Conservation (phyloP, 2,888 invertebrate genomes). For the Ophion obscuratus region DNA sequence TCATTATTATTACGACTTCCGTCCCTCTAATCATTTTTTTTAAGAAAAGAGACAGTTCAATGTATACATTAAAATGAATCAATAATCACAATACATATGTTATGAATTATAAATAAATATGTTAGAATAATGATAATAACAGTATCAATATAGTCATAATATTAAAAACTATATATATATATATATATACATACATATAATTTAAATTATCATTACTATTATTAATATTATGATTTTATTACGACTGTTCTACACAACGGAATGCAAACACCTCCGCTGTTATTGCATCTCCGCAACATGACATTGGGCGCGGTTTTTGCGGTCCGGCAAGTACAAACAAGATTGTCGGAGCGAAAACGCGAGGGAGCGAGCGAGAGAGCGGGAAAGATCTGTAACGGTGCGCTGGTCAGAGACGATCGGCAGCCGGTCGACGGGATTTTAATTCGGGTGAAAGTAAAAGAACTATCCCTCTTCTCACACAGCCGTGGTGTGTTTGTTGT, state of each 20-base stretch:
- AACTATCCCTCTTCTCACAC: slow-evolving; percentile 44
- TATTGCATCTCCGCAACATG: slow-evolving; percentile 50
- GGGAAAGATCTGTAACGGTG: slow-evolving; percentile 17
- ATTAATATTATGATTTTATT: no score
- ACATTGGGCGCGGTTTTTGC: slow-evolving; percentile 66
- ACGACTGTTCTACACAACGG: not conserved
- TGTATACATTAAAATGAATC: no score
- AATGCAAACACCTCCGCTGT: slow-evolving; percentile 37
- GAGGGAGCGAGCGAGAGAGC: slow-evolving; percentile 11
- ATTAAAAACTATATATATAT: not conserved
- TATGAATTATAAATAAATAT: no score
- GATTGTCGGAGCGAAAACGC: slow-evolving; percentile 5
- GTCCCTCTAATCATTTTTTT: not conserved
- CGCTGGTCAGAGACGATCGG: slow-evolving; percentile 34
- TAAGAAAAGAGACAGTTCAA: not conserved
- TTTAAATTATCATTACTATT: not conserved
- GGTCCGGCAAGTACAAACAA: slow-evolving; percentile 46
- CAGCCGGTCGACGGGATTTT: slow-evolving; percentile 43
- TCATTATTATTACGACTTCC: no score
- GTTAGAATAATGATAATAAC: no score
- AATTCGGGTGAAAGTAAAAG: slow-evolving; percentile 65
- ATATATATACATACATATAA: not conserved
- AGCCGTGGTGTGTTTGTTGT: slow-evolving; percentile 24
- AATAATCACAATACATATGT: no score
- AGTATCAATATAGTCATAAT: no score